Evolutionary conservation across 1,140 invertebrate species (phyloP), one percentile per base, ranked within the genome.

Genomic region (Coenobita brevimanus): DNA sequence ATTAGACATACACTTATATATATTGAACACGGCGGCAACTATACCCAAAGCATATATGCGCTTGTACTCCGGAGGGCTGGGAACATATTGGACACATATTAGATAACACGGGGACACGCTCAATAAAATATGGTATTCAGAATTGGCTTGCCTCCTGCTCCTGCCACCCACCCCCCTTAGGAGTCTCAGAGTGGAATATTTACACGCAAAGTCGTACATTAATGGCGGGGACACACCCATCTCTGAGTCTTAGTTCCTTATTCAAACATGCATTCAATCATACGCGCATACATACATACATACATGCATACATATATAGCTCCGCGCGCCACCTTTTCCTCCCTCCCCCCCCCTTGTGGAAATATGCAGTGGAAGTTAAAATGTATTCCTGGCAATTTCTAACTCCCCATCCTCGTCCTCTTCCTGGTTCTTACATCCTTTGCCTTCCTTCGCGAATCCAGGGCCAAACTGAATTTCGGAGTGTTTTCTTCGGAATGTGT

Each of bases 1-100:
- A 81, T 81, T 81, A 81, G 78, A 81, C 78, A 81, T 81, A 81
- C 78, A 81, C 78, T 81, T 81, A 64, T 60, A 81, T 81, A 81
- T 81, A 81, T 81, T 81, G 78, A 81, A 64, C 78, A 81, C 60
- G 54, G 36, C 43, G 17, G 13, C 33, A 62, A 33, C 78, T 64
- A 81, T 64, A 41, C 78, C 36, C 57, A 81, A 38, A 41, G 78
- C 54, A 64, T 81, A 81, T 81, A 81, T 81, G 78, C 57, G 43
- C 78, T 81, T 64, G 78, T 41, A 81, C 57, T 81, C n/a, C 57
- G 78, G 78, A 54, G 21, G 38, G 78, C 78, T 64, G 57, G 15
- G 54, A 64, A 64, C 57, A 64, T 81, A 81, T 81, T 81, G 78
- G 78, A 81, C 78, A 81, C 78, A 81, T 60, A 64, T 81, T 60